Evolutionary conservation across 2,113 vertebrate genomes (phyloP).

Genomic region (Erythrocercus mccallii): DNA sequence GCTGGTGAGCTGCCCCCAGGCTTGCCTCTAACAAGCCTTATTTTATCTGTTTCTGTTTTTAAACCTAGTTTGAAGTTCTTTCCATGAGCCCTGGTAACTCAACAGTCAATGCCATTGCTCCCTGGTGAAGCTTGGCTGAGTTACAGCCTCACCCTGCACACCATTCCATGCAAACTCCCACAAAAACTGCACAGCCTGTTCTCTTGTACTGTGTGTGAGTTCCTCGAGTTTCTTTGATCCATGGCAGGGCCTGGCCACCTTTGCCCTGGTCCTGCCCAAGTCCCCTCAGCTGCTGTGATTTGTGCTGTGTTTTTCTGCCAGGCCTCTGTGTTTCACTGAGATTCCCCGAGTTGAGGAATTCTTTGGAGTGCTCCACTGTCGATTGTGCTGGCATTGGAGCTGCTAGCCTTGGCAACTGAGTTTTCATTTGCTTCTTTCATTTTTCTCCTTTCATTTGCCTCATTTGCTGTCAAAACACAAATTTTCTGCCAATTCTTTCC

Average conservation of each 20-base stretch:
- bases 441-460: background rate
- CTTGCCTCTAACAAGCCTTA: background rate
- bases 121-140: background rate
- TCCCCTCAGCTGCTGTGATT: rapidly evolving
- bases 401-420: rapidly evolving
- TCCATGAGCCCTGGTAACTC: background rate
- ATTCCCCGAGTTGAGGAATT: rapidly evolving
- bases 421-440: background rate
- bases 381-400: rapidly evolving
- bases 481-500: background rate
- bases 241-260: rapidly evolving
- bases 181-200: background rate
- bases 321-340: background rate
- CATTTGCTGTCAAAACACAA: background rate
- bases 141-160: background rate
- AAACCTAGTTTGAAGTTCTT: background rate
- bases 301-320: background rate
- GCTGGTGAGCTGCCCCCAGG: rapidly evolving
- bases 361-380: rapidly evolving
- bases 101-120: rapidly evolving
- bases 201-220: rapidly evolving
- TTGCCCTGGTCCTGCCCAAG: background rate
- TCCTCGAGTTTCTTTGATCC: background rate
- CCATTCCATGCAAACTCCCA: background rate
- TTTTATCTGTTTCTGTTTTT: background rate